Percentiles rank a stretch among this genome's conserved stretches.
Conservation (phyloP, 2,113 vertebrate genomes). For the Hipposideros armiger region DNA sequence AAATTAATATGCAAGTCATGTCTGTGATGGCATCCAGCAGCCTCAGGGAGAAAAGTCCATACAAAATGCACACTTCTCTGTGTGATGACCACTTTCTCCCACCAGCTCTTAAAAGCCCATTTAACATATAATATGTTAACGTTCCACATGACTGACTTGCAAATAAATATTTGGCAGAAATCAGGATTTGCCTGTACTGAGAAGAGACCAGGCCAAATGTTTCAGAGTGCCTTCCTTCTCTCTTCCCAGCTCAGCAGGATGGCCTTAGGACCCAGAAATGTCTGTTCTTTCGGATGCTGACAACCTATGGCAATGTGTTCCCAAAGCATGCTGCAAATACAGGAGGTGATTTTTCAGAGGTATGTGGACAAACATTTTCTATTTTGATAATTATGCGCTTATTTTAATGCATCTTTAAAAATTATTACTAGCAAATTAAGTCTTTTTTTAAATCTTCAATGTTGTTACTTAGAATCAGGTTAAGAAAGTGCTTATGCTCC, state of each 20-base stretch:
- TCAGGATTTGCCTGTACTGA: neutral
- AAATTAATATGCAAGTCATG: slow-evolving; percentile 30
- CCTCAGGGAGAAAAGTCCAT: slow-evolving; percentile 29
- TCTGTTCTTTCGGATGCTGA: slow-evolving; percentile 40
- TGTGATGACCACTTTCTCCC: slow-evolving; percentile 29
- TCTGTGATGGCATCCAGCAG: neutral
- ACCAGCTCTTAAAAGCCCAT: slow-evolving; percentile 57
- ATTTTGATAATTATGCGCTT: slow-evolving; percentile 52
- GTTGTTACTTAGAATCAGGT: slow-evolving; percentile 36
- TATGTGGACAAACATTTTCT: neutral
- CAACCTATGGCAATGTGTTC: slow-evolving; percentile 57
- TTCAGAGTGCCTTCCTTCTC: neutral
- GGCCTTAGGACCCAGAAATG: neutral
- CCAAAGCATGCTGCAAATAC: neutral
- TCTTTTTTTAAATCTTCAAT: slow-evolving; percentile 27
- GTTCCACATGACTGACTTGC: slow-evolving; percentile 18
- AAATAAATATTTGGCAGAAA: slow-evolving; percentile 60
- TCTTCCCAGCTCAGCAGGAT: neutral
- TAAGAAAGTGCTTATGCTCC: neutral
- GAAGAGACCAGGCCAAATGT: neutral
- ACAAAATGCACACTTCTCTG: slow-evolving; percentile 48
- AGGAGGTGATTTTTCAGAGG: slow-evolving; percentile 29
- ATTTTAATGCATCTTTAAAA: slow-evolving; percentile 59
- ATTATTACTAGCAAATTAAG: slow-evolving; percentile 63
- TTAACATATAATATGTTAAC: slow-evolving; percentile 58